A percentile compares a stretch with the other conserved stretches of the same genome.
Conservation (phyloP, 2,113 vertebrate genomes). For the Arenaria interpres region DNA sequence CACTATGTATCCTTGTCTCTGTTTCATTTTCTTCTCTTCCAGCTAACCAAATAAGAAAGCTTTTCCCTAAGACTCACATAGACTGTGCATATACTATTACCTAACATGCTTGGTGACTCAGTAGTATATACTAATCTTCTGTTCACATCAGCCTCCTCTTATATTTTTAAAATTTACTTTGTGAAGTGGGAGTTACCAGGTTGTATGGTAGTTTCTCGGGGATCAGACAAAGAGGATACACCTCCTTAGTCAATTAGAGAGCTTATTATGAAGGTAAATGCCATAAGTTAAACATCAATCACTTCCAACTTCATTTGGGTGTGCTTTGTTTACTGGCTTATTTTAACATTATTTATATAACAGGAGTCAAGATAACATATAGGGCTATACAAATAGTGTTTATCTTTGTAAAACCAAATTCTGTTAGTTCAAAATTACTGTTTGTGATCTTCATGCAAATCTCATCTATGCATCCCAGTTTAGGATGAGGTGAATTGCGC, state of each 20-base stretch:
- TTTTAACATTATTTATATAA: not conserved
- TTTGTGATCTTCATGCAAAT: not conserved
- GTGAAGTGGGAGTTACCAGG: constrained; percentile 17
- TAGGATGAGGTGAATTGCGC: not conserved
- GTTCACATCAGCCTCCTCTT: not conserved
- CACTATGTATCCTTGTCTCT: not conserved
- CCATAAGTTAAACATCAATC: not conserved
- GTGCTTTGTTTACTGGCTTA: not conserved
- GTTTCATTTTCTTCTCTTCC: not conserved
- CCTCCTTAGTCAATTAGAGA: constrained; percentile 36
- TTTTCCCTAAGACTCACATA: not conserved
- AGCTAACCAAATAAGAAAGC: not conserved
- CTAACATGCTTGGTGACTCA: not conserved
- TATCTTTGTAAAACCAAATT: not conserved
- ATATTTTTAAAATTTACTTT: constrained; percentile 25
- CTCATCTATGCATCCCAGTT: not conserved
- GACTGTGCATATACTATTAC: not conserved
- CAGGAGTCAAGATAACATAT: not conserved
- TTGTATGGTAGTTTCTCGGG: not conserved
- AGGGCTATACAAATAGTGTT: not conserved
- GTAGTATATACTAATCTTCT: not conserved
- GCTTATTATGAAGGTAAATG: not conserved
- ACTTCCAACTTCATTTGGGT: not conserved
- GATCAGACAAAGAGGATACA: constrained; percentile 8
- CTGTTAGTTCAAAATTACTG: not conserved